Conservation (phyloP, 2,113 vertebrate genomes). For the Rhea americana region DNA sequence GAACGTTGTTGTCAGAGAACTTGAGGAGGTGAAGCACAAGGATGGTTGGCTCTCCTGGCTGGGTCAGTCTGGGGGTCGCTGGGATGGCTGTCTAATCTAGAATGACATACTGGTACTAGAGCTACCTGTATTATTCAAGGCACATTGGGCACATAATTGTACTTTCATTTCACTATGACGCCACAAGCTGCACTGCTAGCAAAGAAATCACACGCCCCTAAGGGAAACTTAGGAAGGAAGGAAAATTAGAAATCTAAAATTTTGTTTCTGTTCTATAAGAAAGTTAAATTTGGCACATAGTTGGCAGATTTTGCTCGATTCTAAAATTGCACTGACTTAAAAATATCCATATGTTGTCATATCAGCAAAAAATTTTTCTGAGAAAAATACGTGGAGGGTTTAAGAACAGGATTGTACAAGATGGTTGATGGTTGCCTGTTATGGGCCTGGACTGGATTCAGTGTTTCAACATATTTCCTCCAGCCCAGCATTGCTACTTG, state of each 20-base stretch:
- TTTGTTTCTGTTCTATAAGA: conserved; percentile 15
- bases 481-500: neutral
- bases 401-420: neutral
- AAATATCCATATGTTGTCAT: neutral
- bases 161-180: conserved; percentile 76
- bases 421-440: neutral
- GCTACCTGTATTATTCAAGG: conserved; percentile 77
- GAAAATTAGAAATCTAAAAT: conserved; percentile 52
- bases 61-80: conserved; percentile 26
- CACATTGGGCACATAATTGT: conserved; percentile 75
- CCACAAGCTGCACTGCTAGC: conserved; percentile 68
- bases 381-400: neutral
- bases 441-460: neutral
- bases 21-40: conserved; percentile 29
- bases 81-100: conserved; percentile 65
- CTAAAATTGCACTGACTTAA: neutral
- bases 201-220: conserved; percentile 54
- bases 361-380: neutral
- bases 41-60: conserved; percentile 33
- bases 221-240: conserved; percentile 24
- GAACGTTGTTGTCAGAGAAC: neutral
- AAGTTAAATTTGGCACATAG: conserved; percentile 33
- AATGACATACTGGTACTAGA: conserved; percentile 66
- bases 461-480: neutral
- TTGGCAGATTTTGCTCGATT: conserved; percentile 38